phyloP scores from a whole-genome alignment of 2,113 vertebrate species.

The Origma solitaria region DNA sequence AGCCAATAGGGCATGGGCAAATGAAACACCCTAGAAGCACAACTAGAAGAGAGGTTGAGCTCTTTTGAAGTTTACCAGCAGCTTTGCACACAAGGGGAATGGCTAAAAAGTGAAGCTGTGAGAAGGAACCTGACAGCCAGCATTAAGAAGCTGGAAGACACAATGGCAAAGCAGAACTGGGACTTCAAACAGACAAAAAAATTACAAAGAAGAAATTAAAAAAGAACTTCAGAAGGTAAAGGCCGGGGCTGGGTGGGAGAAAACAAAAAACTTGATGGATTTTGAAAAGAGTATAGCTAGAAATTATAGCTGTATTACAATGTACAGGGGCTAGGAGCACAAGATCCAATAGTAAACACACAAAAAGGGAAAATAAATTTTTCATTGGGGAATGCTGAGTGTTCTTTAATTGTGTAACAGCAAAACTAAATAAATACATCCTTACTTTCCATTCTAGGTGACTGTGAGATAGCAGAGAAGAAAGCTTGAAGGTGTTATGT shows the following conservation, averaged over 20 bases:
- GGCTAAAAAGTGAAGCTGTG: not conserved
- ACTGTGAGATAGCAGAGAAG: not conserved
- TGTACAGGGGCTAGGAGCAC: not conserved
- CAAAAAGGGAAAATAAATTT: not conserved
- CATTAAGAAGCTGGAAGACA: not conserved
- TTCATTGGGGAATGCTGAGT: not conserved
- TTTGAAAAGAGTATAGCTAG: constrained; percentile 6
- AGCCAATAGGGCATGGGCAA: not conserved
- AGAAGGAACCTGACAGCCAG: not conserved
- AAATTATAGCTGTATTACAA: not conserved
- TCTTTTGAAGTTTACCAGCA: not conserved
- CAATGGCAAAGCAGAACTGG: constrained; percentile 10
- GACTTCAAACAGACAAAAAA: not conserved
- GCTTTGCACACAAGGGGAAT: not conserved
- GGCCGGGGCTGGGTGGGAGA: not conserved
- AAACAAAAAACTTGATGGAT: not conserved
- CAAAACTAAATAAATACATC: not conserved
- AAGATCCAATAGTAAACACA: not conserved
- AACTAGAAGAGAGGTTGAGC: not conserved
- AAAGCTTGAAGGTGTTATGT: not conserved
- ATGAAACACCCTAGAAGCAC: not conserved
- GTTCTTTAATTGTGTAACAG: not conserved
- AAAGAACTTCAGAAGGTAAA: not conserved
- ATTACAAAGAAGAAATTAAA: not conserved
- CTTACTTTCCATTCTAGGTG: not conserved